Evolutionary conservation across 2,888 invertebrate species (phyloP).

Genomic region (Strigamia transsilvanica): DNA sequence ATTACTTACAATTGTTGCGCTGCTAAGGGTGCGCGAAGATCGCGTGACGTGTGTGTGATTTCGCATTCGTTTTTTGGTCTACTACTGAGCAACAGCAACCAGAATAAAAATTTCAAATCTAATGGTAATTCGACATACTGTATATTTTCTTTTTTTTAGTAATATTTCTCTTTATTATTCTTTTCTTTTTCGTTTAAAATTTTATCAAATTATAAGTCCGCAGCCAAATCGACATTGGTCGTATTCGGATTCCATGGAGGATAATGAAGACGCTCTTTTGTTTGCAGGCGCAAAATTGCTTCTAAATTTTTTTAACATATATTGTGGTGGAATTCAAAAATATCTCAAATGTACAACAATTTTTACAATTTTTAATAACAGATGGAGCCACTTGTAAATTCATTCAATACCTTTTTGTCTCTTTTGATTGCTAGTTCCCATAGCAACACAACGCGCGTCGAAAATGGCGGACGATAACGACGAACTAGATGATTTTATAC

Average conservation of each 20-base stretch:
- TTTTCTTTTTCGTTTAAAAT: neutral
- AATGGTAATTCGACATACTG: neutral
- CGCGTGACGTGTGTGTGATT: neutral
- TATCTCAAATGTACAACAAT: too few species aligned
- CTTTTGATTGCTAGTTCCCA: neutral
- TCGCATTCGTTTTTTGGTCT: neutral
- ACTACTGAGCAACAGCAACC: neutral
- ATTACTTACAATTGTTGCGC: conserved; percentile 15
- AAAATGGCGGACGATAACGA: neutral
- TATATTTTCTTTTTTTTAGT: too few species aligned
- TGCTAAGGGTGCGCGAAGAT: neutral
- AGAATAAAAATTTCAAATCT: conserved; percentile 27
- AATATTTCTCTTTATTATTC: neutral
- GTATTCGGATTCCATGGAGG: too few species aligned
- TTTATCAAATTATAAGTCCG: conserved; percentile 88
- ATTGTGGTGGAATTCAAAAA: too few species aligned
- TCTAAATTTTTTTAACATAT: too few species aligned
- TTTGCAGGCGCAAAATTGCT: too few species aligned
- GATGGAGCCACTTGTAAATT: too few species aligned
- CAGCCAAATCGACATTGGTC: conserved; percentile 92
- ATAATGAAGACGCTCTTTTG: too few species aligned
- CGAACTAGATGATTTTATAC: neutral
- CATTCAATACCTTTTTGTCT: too few species aligned
- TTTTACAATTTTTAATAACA: neutral
- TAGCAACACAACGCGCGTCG: neutral